Evolutionary conservation across 2,888 invertebrate species (phyloP), one percentile per base, ranked within the genome.

Genomic region (Barypeithes pellucidus): DNA sequence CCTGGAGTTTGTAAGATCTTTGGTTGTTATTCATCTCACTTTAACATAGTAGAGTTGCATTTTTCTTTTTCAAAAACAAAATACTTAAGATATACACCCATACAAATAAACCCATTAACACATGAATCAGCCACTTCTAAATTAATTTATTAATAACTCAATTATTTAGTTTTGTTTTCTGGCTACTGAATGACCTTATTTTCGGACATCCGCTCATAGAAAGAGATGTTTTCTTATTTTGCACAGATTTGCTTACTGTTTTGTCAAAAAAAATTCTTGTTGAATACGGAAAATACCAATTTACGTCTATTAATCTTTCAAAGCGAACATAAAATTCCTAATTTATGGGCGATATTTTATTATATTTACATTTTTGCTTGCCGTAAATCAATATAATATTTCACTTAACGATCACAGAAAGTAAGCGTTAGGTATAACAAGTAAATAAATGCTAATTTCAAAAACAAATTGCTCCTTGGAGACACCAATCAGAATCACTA

Each of bases 301-400:
- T 43, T 43, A 16, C 43, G 14, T 2, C 43, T 16, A 43, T 43
- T 43, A 43, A 43, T 43, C 43, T 43, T 16, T 43, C 43, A 43
- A n/a, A 43, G 43, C 12, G 43, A 43, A 16, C 16, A 43, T 43
- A 43, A 47, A 47, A 47, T 20, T 47, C 7, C 14, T 18, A 47
- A 47, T 47, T 47, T 47, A 47, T 47, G 3, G 47, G 8, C 18
- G 9, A 20, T 47, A 47, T 47, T 47, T 47, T 20, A 47, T 47
- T 47, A 20, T 47, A 22, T 50, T 50, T 24, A 50, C 24, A 50
- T 50, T 50, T 50, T 50, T 24, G 50, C n/a, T 24, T 50, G 39
- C 18, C 12, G 22, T 60, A 60, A 60, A 60, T 60, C 60, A 60
- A 11, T 41, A 60, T 39, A 60, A 60, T 60, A 22, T 57, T 41